Conservation (phyloP, 2,113 vertebrate genomes). For the Muscicapa adusta region DNA sequence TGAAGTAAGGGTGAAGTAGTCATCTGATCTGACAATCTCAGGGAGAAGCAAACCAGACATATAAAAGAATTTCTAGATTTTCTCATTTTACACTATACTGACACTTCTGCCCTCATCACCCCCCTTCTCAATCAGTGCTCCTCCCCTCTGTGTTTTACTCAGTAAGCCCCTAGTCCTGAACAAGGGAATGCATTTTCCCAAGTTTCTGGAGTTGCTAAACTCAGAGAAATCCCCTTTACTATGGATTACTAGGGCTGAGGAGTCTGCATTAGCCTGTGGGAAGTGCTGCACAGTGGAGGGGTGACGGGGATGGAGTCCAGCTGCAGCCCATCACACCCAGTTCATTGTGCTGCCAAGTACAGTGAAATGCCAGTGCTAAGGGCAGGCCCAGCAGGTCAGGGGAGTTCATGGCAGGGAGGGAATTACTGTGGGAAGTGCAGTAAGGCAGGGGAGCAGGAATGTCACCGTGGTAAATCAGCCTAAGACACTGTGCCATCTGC, state of each 20-base stretch:
- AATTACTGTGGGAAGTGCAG: neutral
- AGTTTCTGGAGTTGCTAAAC: neutral
- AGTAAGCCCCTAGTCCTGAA: neutral
- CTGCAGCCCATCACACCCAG: neutral
- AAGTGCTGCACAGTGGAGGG: rapidly evolving
- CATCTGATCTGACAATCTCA: neutral
- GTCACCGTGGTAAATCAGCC: rapidly evolving
- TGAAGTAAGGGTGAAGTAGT: neutral
- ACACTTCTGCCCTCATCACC: rapidly evolving
- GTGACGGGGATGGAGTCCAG: neutral
- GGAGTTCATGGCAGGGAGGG: neutral
- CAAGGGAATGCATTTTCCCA: neutral
- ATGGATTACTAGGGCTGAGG: rapidly evolving
- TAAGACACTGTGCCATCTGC: neutral
- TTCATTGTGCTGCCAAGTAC: neutral
- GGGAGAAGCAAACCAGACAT: neutral
- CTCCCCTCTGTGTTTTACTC: neutral
- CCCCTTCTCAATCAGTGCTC: neutral
- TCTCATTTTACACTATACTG: neutral
- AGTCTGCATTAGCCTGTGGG: neutral
- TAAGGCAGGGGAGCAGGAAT: neutral
- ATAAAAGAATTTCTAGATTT: rapidly evolving
- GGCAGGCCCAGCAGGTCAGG: neutral
- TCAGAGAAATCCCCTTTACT: neutral
- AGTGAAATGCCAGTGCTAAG: neutral